Percentiles rank a stretch among this genome's conserved stretches.
Conservation (phyloP, 2,113 vertebrate species). For the Meriones unguiculatus region DNA sequence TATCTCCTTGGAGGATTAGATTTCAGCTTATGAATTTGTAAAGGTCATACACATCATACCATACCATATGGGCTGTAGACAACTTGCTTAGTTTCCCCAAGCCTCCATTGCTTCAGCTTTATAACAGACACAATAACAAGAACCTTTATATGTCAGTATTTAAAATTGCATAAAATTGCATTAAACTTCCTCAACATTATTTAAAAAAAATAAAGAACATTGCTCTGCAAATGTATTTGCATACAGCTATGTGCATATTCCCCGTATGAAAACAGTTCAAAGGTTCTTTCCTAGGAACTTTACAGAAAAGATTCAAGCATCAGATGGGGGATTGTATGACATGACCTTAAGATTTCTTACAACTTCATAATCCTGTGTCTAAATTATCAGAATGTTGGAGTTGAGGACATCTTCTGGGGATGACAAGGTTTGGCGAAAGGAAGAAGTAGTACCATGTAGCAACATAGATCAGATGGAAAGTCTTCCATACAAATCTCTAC, state of each 20-base stretch:
- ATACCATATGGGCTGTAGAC: neutral
- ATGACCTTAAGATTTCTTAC: neutral
- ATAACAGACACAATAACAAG: neutral
- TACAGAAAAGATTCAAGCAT: constrained; percentile 20
- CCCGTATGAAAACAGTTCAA: neutral
- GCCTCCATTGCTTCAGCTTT: neutral
- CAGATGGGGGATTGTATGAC: neutral
- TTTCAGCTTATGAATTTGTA: neutral
- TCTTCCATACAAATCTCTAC: neutral
- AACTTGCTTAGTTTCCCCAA: neutral
- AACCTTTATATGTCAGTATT: neutral
- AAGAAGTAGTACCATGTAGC: neutral
- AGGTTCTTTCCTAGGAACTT: neutral
- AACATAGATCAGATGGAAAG: neutral
- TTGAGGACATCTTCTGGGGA: neutral
- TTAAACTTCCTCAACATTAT: neutral
- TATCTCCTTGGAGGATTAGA: neutral
- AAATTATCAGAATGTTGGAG: neutral
- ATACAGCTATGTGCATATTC: neutral
- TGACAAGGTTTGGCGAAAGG: neutral
- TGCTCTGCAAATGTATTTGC: neutral
- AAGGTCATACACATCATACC: neutral
- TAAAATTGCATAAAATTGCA: constrained; percentile 20
- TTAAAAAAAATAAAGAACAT: neutral
- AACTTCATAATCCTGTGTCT: neutral